phyloP scores from a whole-genome alignment of 35 echinoderm and acorn worm genomes.

The Apostichopus japonicus region DNA sequence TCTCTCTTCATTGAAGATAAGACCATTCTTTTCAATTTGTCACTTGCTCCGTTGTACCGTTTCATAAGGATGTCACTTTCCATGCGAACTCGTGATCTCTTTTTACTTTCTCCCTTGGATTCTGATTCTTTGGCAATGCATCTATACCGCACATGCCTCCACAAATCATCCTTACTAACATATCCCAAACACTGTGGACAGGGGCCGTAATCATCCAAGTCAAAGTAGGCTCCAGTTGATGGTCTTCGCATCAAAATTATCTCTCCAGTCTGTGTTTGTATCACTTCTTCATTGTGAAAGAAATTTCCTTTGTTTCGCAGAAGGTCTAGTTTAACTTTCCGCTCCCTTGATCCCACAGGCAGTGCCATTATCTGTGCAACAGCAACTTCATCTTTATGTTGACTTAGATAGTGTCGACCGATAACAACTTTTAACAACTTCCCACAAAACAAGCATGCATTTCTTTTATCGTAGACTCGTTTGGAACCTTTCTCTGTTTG shows the following conservation, averaged over 20 bases:
- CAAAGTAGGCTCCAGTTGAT: not conserved
- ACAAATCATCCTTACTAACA: not conserved
- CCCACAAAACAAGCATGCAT: not conserved
- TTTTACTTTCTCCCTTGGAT: not conserved
- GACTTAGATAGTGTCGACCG: not conserved
- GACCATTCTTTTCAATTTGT: conserved; percentile 10
- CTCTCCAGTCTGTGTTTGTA: not conserved
- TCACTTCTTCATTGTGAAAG: not conserved
- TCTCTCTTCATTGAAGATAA: conserved; percentile 23
- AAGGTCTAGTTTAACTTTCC: conserved; percentile 1
- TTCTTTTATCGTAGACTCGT: conserved; percentile 10
- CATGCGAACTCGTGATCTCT: conserved; percentile 5
- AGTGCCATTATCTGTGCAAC: conserved; percentile 6
- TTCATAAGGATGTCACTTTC: not conserved
- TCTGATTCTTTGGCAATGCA: not conserved
- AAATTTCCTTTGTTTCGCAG: not conserved
- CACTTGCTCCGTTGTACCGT: not conserved
- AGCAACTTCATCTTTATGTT: not conserved
- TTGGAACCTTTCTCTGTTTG: not conserved
- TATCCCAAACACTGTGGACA: not conserved
- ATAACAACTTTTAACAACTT: not conserved
- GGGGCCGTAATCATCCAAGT: not conserved
- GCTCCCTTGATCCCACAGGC: not conserved
- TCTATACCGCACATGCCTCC: not conserved
- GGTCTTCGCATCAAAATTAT: conserved; percentile 7